Percentiles rank a stretch among this genome's conserved stretches.
phyloP scores from a whole-genome alignment of 1,140 invertebrate species.

The Papilio polyxenes region DNA sequence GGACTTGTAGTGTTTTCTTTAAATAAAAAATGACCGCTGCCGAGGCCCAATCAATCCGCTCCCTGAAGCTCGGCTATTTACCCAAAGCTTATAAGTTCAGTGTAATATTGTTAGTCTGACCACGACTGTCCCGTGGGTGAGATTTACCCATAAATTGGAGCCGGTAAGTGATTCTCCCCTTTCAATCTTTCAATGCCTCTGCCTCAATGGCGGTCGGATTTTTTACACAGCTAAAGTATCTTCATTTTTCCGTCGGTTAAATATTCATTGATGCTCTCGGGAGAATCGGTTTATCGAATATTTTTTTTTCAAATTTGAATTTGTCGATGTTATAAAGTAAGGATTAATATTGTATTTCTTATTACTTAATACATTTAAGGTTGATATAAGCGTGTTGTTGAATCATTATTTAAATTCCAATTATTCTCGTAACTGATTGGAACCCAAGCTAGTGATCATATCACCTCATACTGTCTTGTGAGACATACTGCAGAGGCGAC shows the following conservation, averaged over 20 bases:
- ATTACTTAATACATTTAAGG: background rate
- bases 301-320: background rate
- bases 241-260: constrained; percentile 42
- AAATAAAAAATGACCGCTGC: constrained; percentile 31
- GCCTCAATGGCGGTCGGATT: constrained; percentile 44
- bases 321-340: background rate
- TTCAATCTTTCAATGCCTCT: constrained; percentile 71
- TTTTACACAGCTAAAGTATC: constrained; percentile 50
- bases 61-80: constrained; percentile 25
- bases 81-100: constrained; percentile 57
- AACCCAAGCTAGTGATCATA: too few relatives aligned
- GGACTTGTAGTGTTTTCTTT: constrained; percentile 19
- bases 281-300: background rate
- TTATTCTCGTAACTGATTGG: too few relatives aligned
- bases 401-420: too few relatives aligned
- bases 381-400: background rate
- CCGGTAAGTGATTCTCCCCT: constrained; percentile 69
- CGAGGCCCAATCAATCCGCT: constrained; percentile 35
- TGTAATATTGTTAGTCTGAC: constrained; percentile 70
- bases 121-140: constrained; percentile 62
- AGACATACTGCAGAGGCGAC: too few relatives aligned
- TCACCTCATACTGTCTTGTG: too few relatives aligned
- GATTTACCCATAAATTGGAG: constrained; percentile 71
- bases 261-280: constrained; percentile 27
- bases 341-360: background rate